These are phyloP conservation scores for Rutpela maculata DNA, from an alignment of 2,888 invertebrate genomes.

Conservation along the genomic window DNA sequence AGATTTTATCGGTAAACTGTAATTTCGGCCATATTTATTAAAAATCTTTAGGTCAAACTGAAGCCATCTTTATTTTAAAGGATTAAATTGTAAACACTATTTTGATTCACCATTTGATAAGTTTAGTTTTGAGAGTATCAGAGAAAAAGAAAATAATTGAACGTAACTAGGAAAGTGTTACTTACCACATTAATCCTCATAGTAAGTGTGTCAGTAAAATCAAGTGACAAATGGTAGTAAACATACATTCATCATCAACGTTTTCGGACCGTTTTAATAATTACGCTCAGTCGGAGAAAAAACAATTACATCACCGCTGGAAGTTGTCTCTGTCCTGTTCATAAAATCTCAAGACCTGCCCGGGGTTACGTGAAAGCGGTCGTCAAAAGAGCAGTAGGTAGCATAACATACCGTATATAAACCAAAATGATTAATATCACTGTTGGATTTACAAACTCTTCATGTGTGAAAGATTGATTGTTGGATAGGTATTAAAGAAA, in stretches of 20 bases:
- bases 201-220: constrained; percentile 5
- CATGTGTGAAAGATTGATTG: constrained; percentile 69
- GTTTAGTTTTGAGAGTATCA: no score
- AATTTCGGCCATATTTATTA: no score
- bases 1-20: no score
- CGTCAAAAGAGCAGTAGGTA: constrained; percentile 48
- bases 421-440: constrained; percentile 64
- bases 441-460: constrained; percentile 64
- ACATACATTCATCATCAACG: constrained; percentile 34
- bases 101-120: no score
- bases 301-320: constrained; percentile 35
- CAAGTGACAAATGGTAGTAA: constrained; percentile 32
- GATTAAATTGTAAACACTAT: no score
- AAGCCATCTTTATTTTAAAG: no score
- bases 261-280: constrained; percentile 25
- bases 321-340: neutral
- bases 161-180: neutral
- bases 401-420: constrained; percentile 42
- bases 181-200: neutral
- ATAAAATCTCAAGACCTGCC: constrained; percentile 15
- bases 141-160: no score
- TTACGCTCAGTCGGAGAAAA: constrained; percentile 38
- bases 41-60: no score
- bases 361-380: constrained; percentile 37
- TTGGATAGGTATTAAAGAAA: constrained; percentile 62